phyloP scores from a whole-genome alignment of 2,888 invertebrate species.

The Mythimna lalbum region DNA sequence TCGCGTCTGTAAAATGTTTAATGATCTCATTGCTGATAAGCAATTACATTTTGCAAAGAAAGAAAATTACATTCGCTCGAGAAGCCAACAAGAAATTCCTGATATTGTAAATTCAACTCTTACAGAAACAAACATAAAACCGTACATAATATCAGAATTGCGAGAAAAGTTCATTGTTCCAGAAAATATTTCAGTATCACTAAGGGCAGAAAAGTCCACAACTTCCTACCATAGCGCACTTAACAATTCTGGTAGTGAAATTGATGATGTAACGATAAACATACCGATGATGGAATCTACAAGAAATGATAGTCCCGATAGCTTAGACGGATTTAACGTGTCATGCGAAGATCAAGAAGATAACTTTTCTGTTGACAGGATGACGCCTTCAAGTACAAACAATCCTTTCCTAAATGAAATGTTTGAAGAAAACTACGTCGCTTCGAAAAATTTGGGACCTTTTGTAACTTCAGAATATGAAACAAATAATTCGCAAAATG shows the following conservation, averaged over 20 bases:
- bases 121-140: slow-evolving; percentile 73
- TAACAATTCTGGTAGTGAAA: slow-evolving; percentile 26
- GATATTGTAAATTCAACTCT: slow-evolving; percentile 88
- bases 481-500: slow-evolving; percentile 82
- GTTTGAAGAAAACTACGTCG: slow-evolving; percentile 73
- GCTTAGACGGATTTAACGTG: slow-evolving; percentile 69
- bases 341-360: slow-evolving; percentile 72
- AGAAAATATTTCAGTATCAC: slow-evolving; percentile 82
- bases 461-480: slow-evolving; percentile 83
- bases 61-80: slow-evolving; percentile 60
- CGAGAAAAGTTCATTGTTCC: slow-evolving; percentile 82
- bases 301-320: slow-evolving; percentile 64
- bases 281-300: slow-evolving; percentile 49
- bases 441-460: slow-evolving; percentile 78
- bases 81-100: slow-evolving; percentile 80
- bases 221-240: slow-evolving; percentile 51
- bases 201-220: slow-evolving; percentile 78
- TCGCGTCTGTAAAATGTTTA: slow-evolving; percentile 79
- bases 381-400: slow-evolving; percentile 69
- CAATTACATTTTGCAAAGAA: slow-evolving; percentile 50
- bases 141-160: slow-evolving; percentile 72
- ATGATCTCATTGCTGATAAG: slow-evolving; percentile 68
- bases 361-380: slow-evolving; percentile 68
- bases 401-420: slow-evolving; percentile 81
- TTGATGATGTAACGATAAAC: slow-evolving; percentile 41